Base-by-base conservation (phyloP, 2,888 invertebrate species). In the Plebejus melissa region DNA sequence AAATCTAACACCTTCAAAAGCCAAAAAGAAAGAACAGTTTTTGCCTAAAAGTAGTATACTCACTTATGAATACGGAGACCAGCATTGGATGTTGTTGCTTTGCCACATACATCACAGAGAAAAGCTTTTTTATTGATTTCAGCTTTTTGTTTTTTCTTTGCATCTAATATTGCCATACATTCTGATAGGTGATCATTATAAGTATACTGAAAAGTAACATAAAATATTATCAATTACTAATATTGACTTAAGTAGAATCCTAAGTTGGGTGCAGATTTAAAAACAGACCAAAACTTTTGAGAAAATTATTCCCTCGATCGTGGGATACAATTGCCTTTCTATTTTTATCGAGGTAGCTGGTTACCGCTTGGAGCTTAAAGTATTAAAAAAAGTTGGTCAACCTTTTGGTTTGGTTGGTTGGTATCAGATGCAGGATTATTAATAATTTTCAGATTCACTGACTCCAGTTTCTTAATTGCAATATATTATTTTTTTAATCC, bases 41-140 rank as follows among this genome's bases (percentile, higher is more conserved):
- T 54, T 46, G 46, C 46, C 46, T 16, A 54, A 54, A 54, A 54
- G 54, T 16, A 57, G 41, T 72, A 65, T 78, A 88, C 91, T 80
- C 85, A 93, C 93, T 86, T 92, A 79, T 93, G 93, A 74, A 86
- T 85, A 74, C 87, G 78, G n/a, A 93, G 85, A 79, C 85, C 88
- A 75, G 90, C 90, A 80, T 89, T 88, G 1, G 92, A 90, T 75
- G 79, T 83, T 22, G 90, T 84, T 69, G 87, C 88, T 82, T 93
- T 92, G 1, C 93, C 93, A 82, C 93, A 93, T 60, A 89, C 87
- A 78, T 93, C 93, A 82, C 93, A 93, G 0, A 93, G 83, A 80
- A 90, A 92, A 74, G 82, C 86, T 76, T 81, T 87, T 78, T 84
- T 80, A 28, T 75, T 75, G 78, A 77, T 77, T 77, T 60, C 80